Conservation (phyloP, 1,140 invertebrate species). For the Leptinotarsa defecta region DNA sequence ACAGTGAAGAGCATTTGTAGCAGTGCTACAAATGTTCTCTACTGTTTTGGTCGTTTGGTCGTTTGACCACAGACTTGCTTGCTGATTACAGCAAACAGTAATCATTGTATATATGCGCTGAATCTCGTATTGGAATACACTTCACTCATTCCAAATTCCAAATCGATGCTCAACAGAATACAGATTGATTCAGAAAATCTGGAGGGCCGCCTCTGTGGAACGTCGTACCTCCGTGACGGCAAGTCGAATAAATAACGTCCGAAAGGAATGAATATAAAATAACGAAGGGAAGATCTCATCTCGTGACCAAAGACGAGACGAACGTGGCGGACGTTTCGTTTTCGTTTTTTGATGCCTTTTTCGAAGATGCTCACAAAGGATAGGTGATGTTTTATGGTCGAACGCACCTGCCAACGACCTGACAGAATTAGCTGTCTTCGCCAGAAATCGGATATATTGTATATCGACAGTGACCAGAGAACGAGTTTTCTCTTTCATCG, state of each 20-base stretch:
- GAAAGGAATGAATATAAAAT: conserved; percentile 28
- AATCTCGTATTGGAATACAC: too few relatives aligned
- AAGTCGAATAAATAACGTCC: conserved; percentile 30
- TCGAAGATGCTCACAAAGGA: conserved; percentile 16
- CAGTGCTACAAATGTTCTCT: too few relatives aligned
- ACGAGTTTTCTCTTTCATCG: neutral
- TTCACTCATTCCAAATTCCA: too few relatives aligned
- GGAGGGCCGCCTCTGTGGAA: neutral
- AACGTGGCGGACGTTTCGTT: conserved; percentile 19
- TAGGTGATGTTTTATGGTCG: conserved; percentile 18
- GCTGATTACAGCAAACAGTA: too few relatives aligned
- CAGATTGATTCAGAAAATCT: too few relatives aligned
- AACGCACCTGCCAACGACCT: neutral
- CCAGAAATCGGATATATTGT: conserved; percentile 17
- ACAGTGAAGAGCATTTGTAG: too few relatives aligned
- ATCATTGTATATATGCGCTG: too few relatives aligned
- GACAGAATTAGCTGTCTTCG: conserved; percentile 6
- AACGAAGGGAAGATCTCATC: conserved; percentile 27
- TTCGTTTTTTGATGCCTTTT: conserved; percentile 23
- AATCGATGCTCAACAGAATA: too few relatives aligned
- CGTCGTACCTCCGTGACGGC: neutral
- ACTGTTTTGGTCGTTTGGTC: too few relatives aligned
- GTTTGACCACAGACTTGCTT: too few relatives aligned
- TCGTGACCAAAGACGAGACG: conserved; percentile 15
- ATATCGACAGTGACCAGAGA: neutral